A percentile compares a stretch with the other conserved stretches of the same genome.
phyloP scores from a whole-genome alignment of 2,113 vertebrate species.

The Corythaeola cristata region DNA sequence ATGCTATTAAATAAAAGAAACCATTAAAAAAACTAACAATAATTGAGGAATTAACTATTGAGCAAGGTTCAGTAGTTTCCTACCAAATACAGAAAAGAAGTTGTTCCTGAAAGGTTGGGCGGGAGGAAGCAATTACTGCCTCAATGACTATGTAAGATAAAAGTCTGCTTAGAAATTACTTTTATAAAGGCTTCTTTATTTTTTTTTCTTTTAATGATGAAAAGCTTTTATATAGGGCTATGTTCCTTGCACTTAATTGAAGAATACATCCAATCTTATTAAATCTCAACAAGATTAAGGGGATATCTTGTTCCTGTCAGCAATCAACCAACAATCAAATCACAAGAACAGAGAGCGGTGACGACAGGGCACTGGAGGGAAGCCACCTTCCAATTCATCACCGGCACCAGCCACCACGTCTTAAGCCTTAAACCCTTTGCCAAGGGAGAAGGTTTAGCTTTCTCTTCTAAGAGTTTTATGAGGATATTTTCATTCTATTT shows the following conservation, averaged over 20 bases:
- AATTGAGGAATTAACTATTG: not conserved
- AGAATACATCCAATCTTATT: not conserved
- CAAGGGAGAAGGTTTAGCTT: not conserved
- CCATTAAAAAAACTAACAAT: not conserved
- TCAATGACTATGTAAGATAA: not conserved
- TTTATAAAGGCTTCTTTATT: not conserved
- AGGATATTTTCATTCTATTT: not conserved
- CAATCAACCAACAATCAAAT: not conserved
- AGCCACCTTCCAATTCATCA: not conserved
- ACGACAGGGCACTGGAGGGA: not conserved
- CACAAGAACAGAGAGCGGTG: not conserved
- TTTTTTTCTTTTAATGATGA: not conserved
- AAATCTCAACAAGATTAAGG: not conserved
- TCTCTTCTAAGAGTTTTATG: not conserved
- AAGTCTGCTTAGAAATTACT: not conserved
- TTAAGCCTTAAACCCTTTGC: not conserved
- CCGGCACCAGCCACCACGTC: fast-evolving
- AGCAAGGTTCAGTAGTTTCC: not conserved
- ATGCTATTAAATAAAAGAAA: not conserved
- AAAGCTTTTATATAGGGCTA: not conserved
- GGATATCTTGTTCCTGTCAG: not conserved
- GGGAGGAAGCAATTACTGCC: not conserved
- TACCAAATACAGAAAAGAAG: not conserved
- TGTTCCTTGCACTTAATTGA: not conserved
- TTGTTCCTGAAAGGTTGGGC: not conserved